Percentiles rank a stretch among this genome's conserved stretches.
Conservation (phyloP, 2,113 vertebrate species). For the Jaculus jaculus region DNA sequence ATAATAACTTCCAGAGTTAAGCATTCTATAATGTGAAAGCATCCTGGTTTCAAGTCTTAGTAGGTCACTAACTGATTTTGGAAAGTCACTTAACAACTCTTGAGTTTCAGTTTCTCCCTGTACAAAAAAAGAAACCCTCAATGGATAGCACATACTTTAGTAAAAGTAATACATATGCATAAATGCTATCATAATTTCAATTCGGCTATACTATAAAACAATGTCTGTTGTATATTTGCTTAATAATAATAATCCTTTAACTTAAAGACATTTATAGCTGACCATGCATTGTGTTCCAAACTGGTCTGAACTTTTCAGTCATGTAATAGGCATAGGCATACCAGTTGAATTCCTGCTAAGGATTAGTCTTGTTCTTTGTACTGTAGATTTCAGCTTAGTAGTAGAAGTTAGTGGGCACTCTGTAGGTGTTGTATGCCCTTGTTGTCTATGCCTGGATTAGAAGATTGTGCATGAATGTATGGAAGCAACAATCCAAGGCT, state of each 20-base stretch:
- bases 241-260: not conserved
- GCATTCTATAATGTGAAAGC: not conserved
- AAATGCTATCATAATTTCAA: not conserved
- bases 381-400: not conserved
- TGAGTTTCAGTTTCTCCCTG: not conserved
- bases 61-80: not conserved
- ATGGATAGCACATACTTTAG: not conserved
- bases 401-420: not conserved
- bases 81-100: not conserved
- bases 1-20: not conserved
- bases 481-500: not conserved
- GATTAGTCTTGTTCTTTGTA: not conserved
- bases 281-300: not conserved
- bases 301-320: not conserved
- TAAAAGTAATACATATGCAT: not conserved
- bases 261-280: not conserved
- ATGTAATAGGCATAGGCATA: not conserved
- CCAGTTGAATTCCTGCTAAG: not conserved
- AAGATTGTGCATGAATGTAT: not conserved
- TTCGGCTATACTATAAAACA: not conserved
- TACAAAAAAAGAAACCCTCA: not conserved
- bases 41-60: not conserved
- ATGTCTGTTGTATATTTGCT: not conserved
- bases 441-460: not conserved
- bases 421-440: not conserved